Base-by-base conservation (phyloP, 1,140 invertebrate species). In the Saccostrea glomerata region DNA sequence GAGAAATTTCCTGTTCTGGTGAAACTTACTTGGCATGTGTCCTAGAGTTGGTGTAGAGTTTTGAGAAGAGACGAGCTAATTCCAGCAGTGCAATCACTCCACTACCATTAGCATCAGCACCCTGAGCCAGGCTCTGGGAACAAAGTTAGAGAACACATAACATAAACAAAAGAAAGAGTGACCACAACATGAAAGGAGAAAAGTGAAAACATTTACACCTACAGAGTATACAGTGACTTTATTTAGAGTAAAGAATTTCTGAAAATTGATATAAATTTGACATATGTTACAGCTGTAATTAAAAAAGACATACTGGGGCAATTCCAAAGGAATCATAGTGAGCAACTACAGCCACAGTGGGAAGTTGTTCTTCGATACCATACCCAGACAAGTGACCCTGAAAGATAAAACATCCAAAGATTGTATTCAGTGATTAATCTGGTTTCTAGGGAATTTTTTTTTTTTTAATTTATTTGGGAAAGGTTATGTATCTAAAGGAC, bases 41-140 rank as follows among this genome's bases (percentile, higher is more conserved):
- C 92, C 97, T 96, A 12, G 96, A 95, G 82, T 96, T 97, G 7
- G 97, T 96, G 95, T 99, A 99, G n/a, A 99, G 96, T 87, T 97
- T 97, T 17, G 98, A 98, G 94, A 99, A 98, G 23, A 99, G 93
- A 90, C 98, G 96, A 0, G 98, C 97, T 56, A 99, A 95, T 95
- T 99, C 98, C 66, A 99, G 94, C 15, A 99, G 93, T 86, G 98
- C 97, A 12, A 98, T 97, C 15, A 98, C 97, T 86, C 99, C 99
- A 89, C 98, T 98, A 12, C 97, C 98, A 96, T 99, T 99, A 0
- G 98, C 98, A 95, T 99, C 98, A 6, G 97, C 97, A 60, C 98
- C 98, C 95, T 96, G 96, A 13, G 98, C 96, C 36, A 99, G 93
- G 88, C 97, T 97, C 98, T 98, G 90, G 85, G 92, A 90, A 77